Evolutionary conservation across 2,888 invertebrate genomes (phyloP).

Genomic region (Ennomos quercinarius): DNA sequence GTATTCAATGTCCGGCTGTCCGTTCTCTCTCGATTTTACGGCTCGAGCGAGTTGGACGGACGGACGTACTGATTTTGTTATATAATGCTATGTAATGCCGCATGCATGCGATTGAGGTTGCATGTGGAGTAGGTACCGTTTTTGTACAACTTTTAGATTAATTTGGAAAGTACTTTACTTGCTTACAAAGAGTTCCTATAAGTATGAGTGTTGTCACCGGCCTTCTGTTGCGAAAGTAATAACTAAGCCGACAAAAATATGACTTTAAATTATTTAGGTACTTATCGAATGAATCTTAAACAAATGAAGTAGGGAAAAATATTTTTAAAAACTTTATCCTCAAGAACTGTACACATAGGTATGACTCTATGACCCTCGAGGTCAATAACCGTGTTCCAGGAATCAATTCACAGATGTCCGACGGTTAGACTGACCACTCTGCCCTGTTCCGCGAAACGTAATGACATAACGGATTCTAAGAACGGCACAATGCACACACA

Average conservation of each 20-base stretch:
- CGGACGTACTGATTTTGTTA: conserved; percentile 5
- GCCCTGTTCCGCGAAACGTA: conserved; percentile 22
- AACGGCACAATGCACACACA: conserved; percentile 24
- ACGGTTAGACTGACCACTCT: conserved; percentile 8
- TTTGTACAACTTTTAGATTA: no score
- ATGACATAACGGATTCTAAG: conserved; percentile 24
- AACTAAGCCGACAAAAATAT: no score
- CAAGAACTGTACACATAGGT: not conserved
- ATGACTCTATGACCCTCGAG: conserved; percentile 2
- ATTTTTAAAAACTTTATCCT: conserved; percentile 5
- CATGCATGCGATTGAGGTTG: no score
- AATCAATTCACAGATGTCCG: conserved; percentile 20
- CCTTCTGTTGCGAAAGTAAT: no score
- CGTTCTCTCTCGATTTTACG: conserved; percentile 10
- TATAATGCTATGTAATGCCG: conserved; percentile 2
- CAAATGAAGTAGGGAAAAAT: not conserved
- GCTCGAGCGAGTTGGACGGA: not conserved
- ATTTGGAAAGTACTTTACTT: no score
- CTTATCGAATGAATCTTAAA: no score
- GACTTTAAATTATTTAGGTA: no score
- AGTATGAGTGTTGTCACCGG: no score
- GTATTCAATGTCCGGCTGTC: conserved; percentile 3
- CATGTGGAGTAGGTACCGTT: no score
- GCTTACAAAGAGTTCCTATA: no score
- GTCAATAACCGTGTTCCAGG: conserved; percentile 18